Conservation (phyloP, 2,888 invertebrate species). For the Drosophila crucigera region DNA sequence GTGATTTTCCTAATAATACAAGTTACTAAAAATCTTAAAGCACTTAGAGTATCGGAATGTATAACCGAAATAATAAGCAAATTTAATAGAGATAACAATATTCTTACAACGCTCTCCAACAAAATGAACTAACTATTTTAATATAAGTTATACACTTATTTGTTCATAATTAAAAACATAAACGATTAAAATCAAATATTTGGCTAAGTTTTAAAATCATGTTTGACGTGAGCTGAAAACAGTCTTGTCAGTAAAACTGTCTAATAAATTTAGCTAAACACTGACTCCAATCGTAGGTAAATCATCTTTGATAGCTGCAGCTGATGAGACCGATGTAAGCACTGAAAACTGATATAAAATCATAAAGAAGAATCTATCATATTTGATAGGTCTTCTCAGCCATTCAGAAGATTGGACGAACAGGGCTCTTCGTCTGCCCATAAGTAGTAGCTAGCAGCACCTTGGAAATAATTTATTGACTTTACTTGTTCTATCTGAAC, state of each 20-base stretch:
- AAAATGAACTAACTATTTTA: neutral
- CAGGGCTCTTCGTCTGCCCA: neutral
- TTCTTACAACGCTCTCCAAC: neutral
- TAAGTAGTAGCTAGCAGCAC: neutral
- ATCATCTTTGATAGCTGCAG: too few species aligned
- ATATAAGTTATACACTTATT: neutral
- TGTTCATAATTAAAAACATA: neutral
- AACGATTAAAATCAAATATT: neutral
- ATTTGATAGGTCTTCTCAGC: too few species aligned
- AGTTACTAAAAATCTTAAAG: neutral
- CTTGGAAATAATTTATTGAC: neutral
- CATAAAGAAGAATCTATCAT: too few species aligned
- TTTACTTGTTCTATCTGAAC: neutral
- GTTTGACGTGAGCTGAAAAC: too few species aligned
- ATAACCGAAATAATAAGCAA: neutral
- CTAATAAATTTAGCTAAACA: conserved; percentile 1
- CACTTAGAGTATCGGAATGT: neutral
- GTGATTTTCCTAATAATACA: fast-evolving
- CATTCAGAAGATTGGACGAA: neutral
- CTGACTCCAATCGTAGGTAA: neutral
- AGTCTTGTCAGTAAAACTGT: neutral
- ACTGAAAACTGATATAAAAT: neutral
- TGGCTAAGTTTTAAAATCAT: too few species aligned
- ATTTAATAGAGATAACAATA: neutral
- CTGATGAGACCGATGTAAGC: neutral